phyloP scores from a whole-genome alignment of 2,113 vertebrate species.

The Passerina amoena region DNA sequence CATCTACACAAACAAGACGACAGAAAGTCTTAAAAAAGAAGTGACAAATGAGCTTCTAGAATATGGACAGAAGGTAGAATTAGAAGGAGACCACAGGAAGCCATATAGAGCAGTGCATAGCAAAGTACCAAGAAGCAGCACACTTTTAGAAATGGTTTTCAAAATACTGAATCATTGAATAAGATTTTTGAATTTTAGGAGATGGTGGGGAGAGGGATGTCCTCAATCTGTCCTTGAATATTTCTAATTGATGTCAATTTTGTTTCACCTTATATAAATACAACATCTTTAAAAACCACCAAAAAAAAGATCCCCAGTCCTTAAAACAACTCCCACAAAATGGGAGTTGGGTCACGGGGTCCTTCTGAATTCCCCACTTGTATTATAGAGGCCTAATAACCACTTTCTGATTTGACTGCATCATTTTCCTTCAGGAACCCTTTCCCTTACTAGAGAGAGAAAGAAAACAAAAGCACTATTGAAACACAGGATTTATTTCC shows the following conservation, averaged over 20 bases:
- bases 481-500: neutral
- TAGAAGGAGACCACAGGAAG: neutral
- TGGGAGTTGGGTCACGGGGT: neutral
- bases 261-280: neutral
- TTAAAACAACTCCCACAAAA: neutral
- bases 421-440: neutral
- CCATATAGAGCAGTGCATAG: rapidly evolving
- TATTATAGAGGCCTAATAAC: neutral
- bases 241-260: neutral
- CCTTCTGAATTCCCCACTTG: neutral
- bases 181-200: neutral
- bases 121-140: neutral
- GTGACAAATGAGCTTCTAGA: neutral
- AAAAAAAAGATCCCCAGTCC: neutral
- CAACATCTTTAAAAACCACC: neutral
- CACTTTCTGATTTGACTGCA: neutral
- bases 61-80: neutral
- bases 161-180: neutral
- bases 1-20: neutral
- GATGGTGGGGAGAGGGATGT: neutral
- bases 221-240: neutral
- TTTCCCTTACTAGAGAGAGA: neutral
- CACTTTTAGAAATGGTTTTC: neutral
- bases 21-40: neutral
- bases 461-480: neutral